Conservation (phyloP, 2,888 invertebrate species). For the Achlya flavicornis region DNA sequence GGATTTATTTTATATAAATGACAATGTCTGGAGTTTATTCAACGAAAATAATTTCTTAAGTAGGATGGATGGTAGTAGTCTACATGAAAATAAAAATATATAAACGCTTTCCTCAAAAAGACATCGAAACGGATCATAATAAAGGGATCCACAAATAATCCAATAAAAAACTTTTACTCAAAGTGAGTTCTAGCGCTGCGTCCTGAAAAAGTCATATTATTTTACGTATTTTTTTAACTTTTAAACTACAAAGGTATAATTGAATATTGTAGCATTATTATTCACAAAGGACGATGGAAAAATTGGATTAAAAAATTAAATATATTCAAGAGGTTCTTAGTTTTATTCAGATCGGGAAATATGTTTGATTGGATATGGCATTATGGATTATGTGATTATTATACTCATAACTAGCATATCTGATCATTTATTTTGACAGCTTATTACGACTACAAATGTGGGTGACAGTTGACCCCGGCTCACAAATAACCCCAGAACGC, state of each 20-base stretch:
- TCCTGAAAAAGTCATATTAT: not conserved
- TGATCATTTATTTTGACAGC: constrained; percentile 27
- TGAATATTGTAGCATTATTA: constrained; percentile 22
- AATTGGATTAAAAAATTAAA: not conserved
- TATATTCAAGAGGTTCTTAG: not conserved
- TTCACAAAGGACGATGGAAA: constrained; percentile 12
- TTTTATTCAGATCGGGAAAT: not conserved
- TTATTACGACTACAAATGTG: constrained; percentile 41
- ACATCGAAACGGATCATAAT: constrained; percentile 15
- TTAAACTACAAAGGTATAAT: constrained; percentile 24
- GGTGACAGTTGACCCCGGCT: constrained; percentile 19
- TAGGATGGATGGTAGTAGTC: not conserved
- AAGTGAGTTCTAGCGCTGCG: constrained; percentile 3
- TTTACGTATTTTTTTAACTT: constrained; percentile 19
- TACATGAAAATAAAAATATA: not conserved
- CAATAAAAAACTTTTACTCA: constrained; percentile 1
- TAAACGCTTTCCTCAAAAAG: not conserved
- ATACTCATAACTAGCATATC: not conserved
- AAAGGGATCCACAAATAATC: constrained; percentile 17
- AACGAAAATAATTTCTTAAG: too few species aligned
- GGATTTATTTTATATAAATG: too few species aligned
- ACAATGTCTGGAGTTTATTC: too few species aligned
- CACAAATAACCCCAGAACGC: constrained; percentile 23
- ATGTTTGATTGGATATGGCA: not conserved
- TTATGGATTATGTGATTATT: too few species aligned